A percentile compares a stretch with the other conserved stretches of the same genome.
Evolutionary conservation across 2,888 invertebrate species (phyloP).

Genomic region (Thelaira solivaga): DNA sequence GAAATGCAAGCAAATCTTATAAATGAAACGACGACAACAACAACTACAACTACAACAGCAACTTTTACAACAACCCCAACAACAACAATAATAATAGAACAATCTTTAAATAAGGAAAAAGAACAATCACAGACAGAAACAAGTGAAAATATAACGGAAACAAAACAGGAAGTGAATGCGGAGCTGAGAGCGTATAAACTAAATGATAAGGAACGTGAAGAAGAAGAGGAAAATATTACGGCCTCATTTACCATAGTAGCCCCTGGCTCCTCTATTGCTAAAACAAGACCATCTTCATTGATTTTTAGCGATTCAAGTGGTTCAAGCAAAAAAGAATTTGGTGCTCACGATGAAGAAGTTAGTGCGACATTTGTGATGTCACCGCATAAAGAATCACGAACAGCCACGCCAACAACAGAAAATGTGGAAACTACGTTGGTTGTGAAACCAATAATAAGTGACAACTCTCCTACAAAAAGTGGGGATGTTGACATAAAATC

Average conservation of each 20-base stretch:
- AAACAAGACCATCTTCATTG: conserved; percentile 59
- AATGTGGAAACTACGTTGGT: conserved; percentile 64
- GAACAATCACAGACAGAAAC: conserved; percentile 17
- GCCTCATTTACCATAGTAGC: conserved; percentile 73
- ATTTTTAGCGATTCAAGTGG: conserved; percentile 60
- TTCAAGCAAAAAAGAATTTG: conserved; percentile 39
- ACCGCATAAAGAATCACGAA: conserved; percentile 67
- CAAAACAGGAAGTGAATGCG: conserved; percentile 28
- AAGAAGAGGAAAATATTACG: conserved; percentile 68
- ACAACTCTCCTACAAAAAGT: conserved; percentile 32
- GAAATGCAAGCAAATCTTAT: conserved; percentile 57
- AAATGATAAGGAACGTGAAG: conserved; percentile 69
- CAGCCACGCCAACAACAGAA: conserved; percentile 57
- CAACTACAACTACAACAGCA: conserved; percentile 31
- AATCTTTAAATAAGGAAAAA: conserved; percentile 18
- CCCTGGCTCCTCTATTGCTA: conserved; percentile 61
- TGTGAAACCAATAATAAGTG: conserved; percentile 65
- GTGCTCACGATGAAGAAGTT: conserved; percentile 64
- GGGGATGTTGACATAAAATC: conserved; percentile 22
- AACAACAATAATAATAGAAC: conserved; percentile 36
- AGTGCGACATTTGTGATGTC: conserved; percentile 73
- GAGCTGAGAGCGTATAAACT: background rate
- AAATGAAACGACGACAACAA: conserved; percentile 50
- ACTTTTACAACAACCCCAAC: background rate
- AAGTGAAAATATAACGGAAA: conserved; percentile 19